Evolutionary conservation across 2,888 invertebrate genomes (phyloP).

Genomic region (Yponomeuta evonymella): DNA sequence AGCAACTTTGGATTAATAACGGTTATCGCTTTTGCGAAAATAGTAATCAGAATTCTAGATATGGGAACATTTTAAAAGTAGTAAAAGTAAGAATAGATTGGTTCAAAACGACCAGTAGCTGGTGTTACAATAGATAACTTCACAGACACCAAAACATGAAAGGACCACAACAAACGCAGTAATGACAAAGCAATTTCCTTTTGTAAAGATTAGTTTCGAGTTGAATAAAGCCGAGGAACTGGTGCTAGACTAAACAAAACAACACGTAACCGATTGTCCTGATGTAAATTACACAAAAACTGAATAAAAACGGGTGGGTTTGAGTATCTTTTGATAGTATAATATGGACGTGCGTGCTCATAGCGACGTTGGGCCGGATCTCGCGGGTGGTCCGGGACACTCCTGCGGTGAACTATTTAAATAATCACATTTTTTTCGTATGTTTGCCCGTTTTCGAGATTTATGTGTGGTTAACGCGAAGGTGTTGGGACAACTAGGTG

Average conservation of each 20-base stretch:
- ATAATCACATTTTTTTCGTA: conserved; percentile 55
- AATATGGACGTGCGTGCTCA: conserved; percentile 61
- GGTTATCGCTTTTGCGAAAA: neutral
- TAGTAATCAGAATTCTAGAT: neutral
- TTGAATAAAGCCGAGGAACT: conserved; percentile 26
- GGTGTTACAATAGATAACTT: conserved; percentile 54
- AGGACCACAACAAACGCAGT: conserved; percentile 24
- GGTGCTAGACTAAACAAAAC: conserved; percentile 13
- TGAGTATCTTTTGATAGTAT: conserved; percentile 62
- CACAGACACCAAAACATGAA: conserved; percentile 42
- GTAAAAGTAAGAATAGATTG: neutral
- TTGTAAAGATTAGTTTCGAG: conserved; percentile 25
- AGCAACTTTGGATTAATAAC: neutral
- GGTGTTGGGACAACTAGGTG: conserved; percentile 61
- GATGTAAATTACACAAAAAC: conserved; percentile 68
- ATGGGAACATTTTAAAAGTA: neutral
- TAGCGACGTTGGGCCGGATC: conserved; percentile 46
- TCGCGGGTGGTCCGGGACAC: conserved; percentile 60
- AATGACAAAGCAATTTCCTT: conserved; percentile 18
- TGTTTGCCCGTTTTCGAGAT: conserved; percentile 67
- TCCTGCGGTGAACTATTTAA: conserved; percentile 55
- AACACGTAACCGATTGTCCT: conserved; percentile 37
- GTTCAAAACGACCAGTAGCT: conserved; percentile 36
- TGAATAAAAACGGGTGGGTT: conserved; percentile 52
- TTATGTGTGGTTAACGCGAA: conserved; percentile 66